A percentile compares a stretch with the other conserved stretches of the same genome.
Conservation (phyloP, 1,140 invertebrate species). For the Zaprionus nigranus region DNA sequence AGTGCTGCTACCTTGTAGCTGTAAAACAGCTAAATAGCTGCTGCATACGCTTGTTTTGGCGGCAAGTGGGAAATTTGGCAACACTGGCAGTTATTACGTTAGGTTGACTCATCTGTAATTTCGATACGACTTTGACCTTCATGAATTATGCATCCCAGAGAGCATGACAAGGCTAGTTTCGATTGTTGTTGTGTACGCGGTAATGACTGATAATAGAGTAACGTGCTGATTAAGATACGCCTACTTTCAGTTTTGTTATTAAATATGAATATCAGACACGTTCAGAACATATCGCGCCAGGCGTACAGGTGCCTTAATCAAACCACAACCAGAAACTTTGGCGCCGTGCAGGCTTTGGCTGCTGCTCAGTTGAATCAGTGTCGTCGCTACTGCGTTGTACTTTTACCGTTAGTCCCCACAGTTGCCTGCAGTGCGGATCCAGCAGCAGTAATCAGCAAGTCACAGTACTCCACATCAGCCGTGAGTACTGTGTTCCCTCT, state of each 20-base stretch:
- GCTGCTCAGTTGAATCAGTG: conserved; percentile 40
- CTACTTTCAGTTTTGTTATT: conserved; percentile 61
- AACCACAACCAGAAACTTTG: conserved; percentile 28
- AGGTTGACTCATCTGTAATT: conserved; percentile 33
- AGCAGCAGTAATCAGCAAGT: conserved; percentile 21
- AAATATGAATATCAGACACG: conserved; percentile 70
- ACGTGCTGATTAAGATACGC: conserved; percentile 16
- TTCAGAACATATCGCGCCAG: conserved; percentile 59
- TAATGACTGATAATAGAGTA: conserved; percentile 37
- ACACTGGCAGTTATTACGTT: background rate
- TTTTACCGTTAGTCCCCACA: conserved; percentile 59
- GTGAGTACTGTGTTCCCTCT: conserved; percentile 67
- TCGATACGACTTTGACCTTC: conserved; percentile 47
- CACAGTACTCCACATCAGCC: conserved; percentile 70
- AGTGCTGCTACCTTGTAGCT: too few species aligned
- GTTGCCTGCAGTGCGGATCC: conserved; percentile 53
- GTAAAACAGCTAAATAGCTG: background rate
- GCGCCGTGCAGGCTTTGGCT: conserved; percentile 16
- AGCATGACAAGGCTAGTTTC: conserved; percentile 7
- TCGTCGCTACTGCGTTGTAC: conserved; percentile 69
- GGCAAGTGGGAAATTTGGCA: background rate
- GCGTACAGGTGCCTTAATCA: conserved; percentile 52
- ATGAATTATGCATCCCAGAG: conserved; percentile 23
- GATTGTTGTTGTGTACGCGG: background rate
- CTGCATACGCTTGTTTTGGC: background rate